Evolutionary conservation across 2,113 vertebrate species (phyloP), one percentile per base, ranked within the genome.

Genomic region (Misgurnus mizolepis): DNA sequence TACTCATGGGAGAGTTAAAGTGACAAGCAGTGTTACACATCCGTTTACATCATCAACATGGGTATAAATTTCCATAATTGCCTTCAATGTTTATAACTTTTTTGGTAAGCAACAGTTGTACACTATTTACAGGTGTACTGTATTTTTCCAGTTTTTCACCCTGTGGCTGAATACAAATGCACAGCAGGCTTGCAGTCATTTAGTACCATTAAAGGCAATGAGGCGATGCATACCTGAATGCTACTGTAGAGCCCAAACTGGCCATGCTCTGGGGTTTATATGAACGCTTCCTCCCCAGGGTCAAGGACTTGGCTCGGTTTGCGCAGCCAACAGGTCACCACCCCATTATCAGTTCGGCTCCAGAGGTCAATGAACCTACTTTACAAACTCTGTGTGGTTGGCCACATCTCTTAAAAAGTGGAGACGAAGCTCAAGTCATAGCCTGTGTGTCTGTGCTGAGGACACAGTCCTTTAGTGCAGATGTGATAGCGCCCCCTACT

Each of bases 301-400:
- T 82, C 78, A 85, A 77, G 79, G 79, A 73, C 78, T 83, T 81
- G 56, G 68, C 76, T 78, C n/a, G 4, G 67, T 43, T 87, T 80
- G 45, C 34, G 27, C 73, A 79, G 82, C 70, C 82, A 40, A 18
- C 9, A 45, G 74, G 58, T 79, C 80, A 64, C 34, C 73, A 27
- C 65, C 40, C 45, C 50, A 60, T 68, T 78, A 65, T 69, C 68
- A n/a, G 64, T 34, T 49, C 47, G 64, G 69, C 47, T 73, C 62
- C 55, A 10, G 71, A 78, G 79, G 56, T 81, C 79, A 69, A 11
- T 43, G 41, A 76, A 55, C 49, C 60, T 68, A 78, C 47, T 78
- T 60, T 68, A 39, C 55, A 78, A 58, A 72, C 22, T 34, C 45
- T 17, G 47, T 7, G 64, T 68, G 72, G 64, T 55, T 70, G 43